Percentiles rank a stretch among this genome's conserved stretches.
Conservation (phyloP, 2,113 vertebrate genomes). For the Ptychochromis oligacanthus region DNA sequence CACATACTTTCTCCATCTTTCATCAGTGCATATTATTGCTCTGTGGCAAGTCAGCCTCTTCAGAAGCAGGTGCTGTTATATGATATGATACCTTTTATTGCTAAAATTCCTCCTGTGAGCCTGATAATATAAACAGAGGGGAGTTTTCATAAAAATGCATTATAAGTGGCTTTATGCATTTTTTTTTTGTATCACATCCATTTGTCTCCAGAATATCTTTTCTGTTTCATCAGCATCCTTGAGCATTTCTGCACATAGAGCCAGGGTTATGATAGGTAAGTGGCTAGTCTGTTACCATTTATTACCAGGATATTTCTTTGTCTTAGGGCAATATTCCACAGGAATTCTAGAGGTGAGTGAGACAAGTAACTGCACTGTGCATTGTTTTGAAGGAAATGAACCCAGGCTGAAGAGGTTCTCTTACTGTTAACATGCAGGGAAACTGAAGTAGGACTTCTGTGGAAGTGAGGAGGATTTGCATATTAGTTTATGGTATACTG, state of each 20-base stretch:
- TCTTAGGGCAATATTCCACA: not conserved
- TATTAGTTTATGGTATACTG: not conserved
- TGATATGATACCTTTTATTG: conserved; percentile 41
- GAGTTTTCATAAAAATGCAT: conserved; percentile 10
- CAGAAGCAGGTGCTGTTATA: conserved; percentile 21
- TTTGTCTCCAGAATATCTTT: not conserved
- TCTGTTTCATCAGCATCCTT: not conserved
- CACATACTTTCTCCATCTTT: not conserved
- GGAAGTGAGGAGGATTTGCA: not conserved
- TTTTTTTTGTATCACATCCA: not conserved
- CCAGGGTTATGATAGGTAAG: not conserved
- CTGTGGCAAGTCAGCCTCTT: not conserved
- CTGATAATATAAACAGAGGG: conserved; percentile 3
- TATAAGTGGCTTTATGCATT: conserved; percentile 8
- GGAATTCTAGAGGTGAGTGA: not conserved
- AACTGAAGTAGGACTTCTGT: not conserved
- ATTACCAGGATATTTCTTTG: not conserved
- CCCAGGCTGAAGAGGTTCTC: not conserved
- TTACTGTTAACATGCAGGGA: not conserved
- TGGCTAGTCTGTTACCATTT: not conserved
- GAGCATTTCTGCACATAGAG: not conserved
- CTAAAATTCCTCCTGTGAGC: conserved; percentile 21
- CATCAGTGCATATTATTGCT: conserved; percentile 14
- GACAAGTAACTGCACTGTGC: not conserved
- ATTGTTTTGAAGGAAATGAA: not conserved